These are phyloP conservation scores for Crenichthys baileyi DNA, from an alignment of 2,797 vertebrate species.

Conservation along the genomic window DNA sequence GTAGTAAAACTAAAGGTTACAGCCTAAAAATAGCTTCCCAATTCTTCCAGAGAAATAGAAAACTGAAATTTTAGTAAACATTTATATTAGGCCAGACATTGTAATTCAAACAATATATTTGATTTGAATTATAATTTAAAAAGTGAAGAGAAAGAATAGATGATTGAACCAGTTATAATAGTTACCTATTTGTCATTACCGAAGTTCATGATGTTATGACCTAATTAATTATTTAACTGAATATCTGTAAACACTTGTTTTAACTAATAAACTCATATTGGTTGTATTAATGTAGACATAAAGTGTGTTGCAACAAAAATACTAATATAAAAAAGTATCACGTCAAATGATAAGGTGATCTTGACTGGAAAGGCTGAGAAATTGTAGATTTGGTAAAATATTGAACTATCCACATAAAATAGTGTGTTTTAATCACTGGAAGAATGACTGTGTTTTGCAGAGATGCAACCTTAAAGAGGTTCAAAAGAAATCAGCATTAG, in stretches of 20 bases:
- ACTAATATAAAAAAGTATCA: not conserved
- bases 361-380: not conserved
- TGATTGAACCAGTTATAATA: not conserved
- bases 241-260: not conserved
- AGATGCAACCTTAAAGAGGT: conserved; percentile 25
- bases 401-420: not conserved
- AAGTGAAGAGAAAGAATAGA: not conserved
- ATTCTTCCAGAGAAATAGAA: no score
- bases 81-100: no score
- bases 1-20: not conserved
- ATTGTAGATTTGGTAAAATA: not conserved
- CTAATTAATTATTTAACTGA: not conserved
- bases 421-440: not conserved
- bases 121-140: no score
- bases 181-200: not conserved
- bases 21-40: not conserved
- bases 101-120: no score
- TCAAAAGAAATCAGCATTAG: conserved; percentile 5
- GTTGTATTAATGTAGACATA: not conserved
- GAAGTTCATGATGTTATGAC: not conserved
- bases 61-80: no score
- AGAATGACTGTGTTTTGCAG: conserved; percentile 31
- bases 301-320: not conserved
- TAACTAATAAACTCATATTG: not conserved
- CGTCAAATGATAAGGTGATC: no score